Base-by-base conservation (phyloP, 2,888 invertebrate species). In the Xestia ashworthii region DNA sequence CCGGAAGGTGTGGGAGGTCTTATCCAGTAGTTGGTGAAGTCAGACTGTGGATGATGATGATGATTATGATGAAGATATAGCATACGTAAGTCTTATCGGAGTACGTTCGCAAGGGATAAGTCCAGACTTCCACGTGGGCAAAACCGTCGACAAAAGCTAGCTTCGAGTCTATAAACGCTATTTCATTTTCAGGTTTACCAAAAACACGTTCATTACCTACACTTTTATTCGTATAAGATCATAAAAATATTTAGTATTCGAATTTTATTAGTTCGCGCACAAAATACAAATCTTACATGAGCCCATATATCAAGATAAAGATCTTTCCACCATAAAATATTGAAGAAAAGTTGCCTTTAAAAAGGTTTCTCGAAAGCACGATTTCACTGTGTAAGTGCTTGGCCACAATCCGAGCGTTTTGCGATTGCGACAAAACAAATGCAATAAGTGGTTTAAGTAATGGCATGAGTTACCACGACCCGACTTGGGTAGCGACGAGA, bases 301-400 rank as follows among this genome's bases (percentile, higher is more conserved):
- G 9, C 38, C 67, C 77, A 71, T 84, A 66, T 44, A 83, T 75
- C 83, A 83, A 50, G 83, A 83, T 83, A 62, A n/a, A 3, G 25
- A 83, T 82, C 76, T 60, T 58, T 69, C 5, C 14, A 60, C 19
- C 75, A 9, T 74, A 44, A 50, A 71, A 72, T 80, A 62, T 66
- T 83, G 25, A 66, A 68, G 68, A 65, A 66, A 80, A 82, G 69
- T 38, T 69, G 38, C 32, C 46, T 74, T 82, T 58, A 41, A 11
- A 48, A 19, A 32, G 58, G 11, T 25, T 32, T 25, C 25, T 38
- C 8, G 11, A 58, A 58, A 4, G n/a, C n/a, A 12, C 12, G 25
- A n/a, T 48, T 12, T 65, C 38, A 38, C 14, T 22, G 9, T 32
- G 22, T 66, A 66, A 66, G 0, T 14, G n/a, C 64, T 64, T 44